Conservation (phyloP, 2,797 vertebrate species). For the Margarornis squamiger region DNA sequence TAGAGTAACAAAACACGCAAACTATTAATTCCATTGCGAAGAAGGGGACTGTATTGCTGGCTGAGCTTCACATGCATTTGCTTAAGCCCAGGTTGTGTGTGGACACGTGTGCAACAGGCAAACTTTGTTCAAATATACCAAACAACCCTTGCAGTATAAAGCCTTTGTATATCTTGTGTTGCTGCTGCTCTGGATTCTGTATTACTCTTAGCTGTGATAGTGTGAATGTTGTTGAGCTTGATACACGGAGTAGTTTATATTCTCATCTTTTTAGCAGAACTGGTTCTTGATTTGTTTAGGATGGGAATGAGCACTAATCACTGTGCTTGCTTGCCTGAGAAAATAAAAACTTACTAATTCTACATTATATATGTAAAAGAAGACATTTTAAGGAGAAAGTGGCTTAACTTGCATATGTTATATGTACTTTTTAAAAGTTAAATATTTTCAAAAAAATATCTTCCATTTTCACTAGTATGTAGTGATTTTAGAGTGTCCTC, state of each 20-base stretch:
- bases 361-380: background rate
- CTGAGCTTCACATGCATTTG: background rate
- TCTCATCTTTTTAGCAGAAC: background rate
- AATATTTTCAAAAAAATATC: background rate
- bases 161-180: background rate
- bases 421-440: background rate
- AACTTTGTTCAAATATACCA: background rate
- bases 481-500: background rate
- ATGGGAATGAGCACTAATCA: background rate
- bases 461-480: background rate
- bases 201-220: background rate
- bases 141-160: background rate
- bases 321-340: background rate
- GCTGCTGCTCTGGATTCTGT: background rate
- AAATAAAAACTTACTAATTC: background rate
- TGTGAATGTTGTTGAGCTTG: background rate
- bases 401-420: background rate
- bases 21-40: background rate
- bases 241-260: background rate
- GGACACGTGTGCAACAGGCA: background rate
- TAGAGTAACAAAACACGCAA: background rate
- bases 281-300: background rate
- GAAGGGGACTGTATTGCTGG: background rate
- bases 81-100: background rate
- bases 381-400: background rate